Conservation (phyloP, 2,888 invertebrate species). For the Polietes domitor region DNA sequence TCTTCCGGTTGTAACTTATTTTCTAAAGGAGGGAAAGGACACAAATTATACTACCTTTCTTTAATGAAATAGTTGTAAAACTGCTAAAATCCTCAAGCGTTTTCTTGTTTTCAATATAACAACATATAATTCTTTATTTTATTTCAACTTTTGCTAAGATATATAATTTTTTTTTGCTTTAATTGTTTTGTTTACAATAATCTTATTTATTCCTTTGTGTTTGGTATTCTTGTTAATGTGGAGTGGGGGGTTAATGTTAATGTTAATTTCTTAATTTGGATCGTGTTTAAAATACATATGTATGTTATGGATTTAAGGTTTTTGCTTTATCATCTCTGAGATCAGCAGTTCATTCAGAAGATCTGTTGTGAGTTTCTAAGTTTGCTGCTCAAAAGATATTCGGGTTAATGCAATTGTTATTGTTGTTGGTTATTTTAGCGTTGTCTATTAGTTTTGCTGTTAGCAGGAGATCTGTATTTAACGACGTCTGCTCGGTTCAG, state of each 20-base stretch:
- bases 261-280: slow-evolving; percentile 19
- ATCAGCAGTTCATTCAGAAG: neutral
- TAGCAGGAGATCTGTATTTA: slow-evolving; percentile 55
- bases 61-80: neutral
- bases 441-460: slow-evolving; percentile 60
- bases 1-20: slow-evolving; percentile 53
- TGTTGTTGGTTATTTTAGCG: slow-evolving; percentile 65
- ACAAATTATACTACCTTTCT: slow-evolving; percentile 29
- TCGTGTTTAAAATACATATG: slow-evolving; percentile 52
- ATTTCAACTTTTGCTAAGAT: slow-evolving; percentile 42
- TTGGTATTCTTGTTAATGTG: slow-evolving; percentile 36
- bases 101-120: slow-evolving; percentile 43
- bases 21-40: slow-evolving; percentile 4
- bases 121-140: slow-evolving; percentile 51
- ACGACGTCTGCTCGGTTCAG: slow-evolving; percentile 63
- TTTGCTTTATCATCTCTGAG: neutral
- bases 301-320: slow-evolving; percentile 15
- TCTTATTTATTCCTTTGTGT: slow-evolving; percentile 43
- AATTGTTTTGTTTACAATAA: slow-evolving; percentile 50
- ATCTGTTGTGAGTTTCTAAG: neutral
- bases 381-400: slow-evolving; percentile 56
- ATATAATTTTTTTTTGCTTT: slow-evolving; percentile 21
- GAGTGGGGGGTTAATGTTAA: neutral
- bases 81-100: slow-evolving; percentile 53
- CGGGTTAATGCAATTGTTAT: slow-evolving; percentile 28